These are phyloP conservation scores for Pipistrellus pygmaeus DNA, from an alignment of 2,797 vertebrate species.

Conservation along the genomic window DNA sequence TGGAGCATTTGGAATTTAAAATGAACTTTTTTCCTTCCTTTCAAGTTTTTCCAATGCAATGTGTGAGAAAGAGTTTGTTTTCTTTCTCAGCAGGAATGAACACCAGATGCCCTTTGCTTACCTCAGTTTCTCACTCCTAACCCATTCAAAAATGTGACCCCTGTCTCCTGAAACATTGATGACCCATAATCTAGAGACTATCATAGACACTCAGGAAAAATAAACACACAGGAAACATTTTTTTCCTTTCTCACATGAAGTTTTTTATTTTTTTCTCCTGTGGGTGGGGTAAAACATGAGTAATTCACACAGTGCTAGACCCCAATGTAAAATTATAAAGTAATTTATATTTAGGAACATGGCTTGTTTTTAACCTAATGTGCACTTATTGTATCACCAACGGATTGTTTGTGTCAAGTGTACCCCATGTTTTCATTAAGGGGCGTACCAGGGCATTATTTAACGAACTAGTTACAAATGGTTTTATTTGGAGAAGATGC, in stretches of 20 bases:
- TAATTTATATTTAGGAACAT: slow-evolving; percentile 34
- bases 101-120: background rate
- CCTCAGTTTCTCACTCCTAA: background rate
- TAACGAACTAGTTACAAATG: background rate
- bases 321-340: slow-evolving; percentile 51
- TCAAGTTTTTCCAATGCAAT: slow-evolving; percentile 18
- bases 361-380: background rate
- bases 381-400: background rate
- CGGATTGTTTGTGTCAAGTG: slow-evolving; percentile 34
- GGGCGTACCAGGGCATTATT: slow-evolving; percentile 22
- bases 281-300: slow-evolving; percentile 20
- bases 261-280: slow-evolving; percentile 41
- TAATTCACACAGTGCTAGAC: slow-evolving; percentile 36
- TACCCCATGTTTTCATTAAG: background rate
- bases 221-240: background rate
- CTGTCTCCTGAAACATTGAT: slow-evolving; percentile 39
- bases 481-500: slow-evolving; percentile 41
- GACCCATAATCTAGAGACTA: slow-evolving; percentile 31
- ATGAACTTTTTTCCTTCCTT: background rate
- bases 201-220: slow-evolving; percentile 15
- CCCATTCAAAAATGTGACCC: slow-evolving; percentile 28
- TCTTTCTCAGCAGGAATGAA: slow-evolving; percentile 29
- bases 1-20: slow-evolving; percentile 16
- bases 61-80: slow-evolving; percentile 18
- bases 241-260: background rate